Conservation (phyloP, 1,140 invertebrate genomes). For the Panulirus ornatus region DNA sequence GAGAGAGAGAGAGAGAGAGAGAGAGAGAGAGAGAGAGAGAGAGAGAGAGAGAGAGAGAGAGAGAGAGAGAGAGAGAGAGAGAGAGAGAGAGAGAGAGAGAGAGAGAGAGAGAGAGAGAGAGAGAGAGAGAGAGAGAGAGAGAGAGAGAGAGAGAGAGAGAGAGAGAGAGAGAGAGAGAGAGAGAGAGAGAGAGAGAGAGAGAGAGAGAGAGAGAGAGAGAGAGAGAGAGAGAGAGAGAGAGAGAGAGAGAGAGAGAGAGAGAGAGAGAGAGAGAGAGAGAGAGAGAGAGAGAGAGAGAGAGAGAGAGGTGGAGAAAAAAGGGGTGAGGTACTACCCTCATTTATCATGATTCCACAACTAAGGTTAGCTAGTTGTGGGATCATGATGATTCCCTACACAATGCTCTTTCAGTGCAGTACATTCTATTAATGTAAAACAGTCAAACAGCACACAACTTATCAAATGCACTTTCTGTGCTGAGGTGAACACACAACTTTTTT, state of each 20-base stretch:
- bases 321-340: not conserved
- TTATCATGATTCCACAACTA: not conserved
- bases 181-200: not conserved
- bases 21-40: conserved; percentile 76
- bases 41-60: conserved; percentile 76
- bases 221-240: not conserved
- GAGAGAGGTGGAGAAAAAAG: not conserved
- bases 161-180: not conserved
- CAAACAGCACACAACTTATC: not conserved
- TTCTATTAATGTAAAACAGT: too few species aligned
- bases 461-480: not conserved
- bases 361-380: too few species aligned
- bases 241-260: not conserved
- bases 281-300: not conserved
- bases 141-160: conserved; percentile 76
- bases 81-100: conserved; percentile 76
- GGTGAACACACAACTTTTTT: not conserved
- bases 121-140: conserved; percentile 76
- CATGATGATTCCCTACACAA: too few species aligned
- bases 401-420: too few species aligned
- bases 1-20: conserved; percentile 76
- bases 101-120: conserved; percentile 76
- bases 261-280: not conserved
- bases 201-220: not conserved
- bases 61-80: conserved; percentile 76